Base-by-base conservation (phyloP, 1,140 invertebrate species). In the Drosophila pseudoobscura region DNA sequence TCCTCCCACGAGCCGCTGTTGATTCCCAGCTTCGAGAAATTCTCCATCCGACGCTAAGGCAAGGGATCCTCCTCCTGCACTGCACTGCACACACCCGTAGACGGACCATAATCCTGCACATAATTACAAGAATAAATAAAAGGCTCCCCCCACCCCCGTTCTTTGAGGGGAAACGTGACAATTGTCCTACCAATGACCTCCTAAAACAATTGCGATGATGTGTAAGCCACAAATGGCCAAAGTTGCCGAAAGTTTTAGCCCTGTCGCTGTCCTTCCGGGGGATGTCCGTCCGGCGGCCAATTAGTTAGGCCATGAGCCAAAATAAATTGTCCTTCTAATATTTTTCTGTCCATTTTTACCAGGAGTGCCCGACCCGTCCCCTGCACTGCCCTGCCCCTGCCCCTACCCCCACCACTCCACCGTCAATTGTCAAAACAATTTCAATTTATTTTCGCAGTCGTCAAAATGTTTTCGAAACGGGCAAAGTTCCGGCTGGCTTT, bases 381-480 rank as follows among this genome's bases (percentile, higher is more conserved):
- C 20, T 20, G 0, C n/a, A n/a, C n/a, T 1, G 1, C 20, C 20
- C 20, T 15, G 15, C 15, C 20, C 20, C 20, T 20, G 20, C 20
- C 20, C 20, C 20, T 20, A 17, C 17, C 17, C 17, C 17, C 17
- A 17, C 17, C 17, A 17, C 17, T 17, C 17, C 17, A 0, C 17
- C 17, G 17, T 17, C 64, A 85, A 87, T 85, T 87, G 82, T 85
- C 80, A 74, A 61, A 75, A 77, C 80, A 78, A 78, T 85, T 80
- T 71, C 82, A 78, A 80, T 87, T 82, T 72, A 70, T 75, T 80
- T 87, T 59, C 49, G 43, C 47, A 55, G 69, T 58, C 47, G 65
- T 75, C 75, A 78, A 78, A 66, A 57, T 49, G 61, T 58, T 44
- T 62, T 17, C 49, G 55, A 64, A 74, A 61, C 4, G 51, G 51